Evolutionary conservation across 2,113 vertebrate genomes (phyloP).

Genomic region (Peromyscus polionotus): DNA sequence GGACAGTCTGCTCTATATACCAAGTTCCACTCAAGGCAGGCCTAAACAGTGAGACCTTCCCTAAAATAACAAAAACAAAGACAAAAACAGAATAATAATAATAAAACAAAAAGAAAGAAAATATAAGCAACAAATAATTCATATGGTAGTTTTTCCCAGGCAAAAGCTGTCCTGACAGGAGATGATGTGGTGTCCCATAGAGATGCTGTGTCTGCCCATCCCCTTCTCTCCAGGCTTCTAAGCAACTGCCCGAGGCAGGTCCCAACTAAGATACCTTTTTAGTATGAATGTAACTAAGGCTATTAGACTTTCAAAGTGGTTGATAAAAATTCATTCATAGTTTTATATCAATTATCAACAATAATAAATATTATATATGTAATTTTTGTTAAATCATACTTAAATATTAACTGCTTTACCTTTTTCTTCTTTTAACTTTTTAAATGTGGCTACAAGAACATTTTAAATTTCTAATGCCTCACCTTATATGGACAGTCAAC

Average conservation of each 20-base stretch:
- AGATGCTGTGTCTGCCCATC: not conserved
- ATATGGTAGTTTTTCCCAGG: not conserved
- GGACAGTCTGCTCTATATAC: not conserved
- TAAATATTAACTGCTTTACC: not conserved
- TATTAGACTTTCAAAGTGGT: not conserved
- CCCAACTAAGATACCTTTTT: not conserved
- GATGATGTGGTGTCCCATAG: accelerated
- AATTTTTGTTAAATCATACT: not conserved
- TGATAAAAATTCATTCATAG: not conserved
- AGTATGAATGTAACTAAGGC: not conserved
- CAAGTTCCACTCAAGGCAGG: too few species aligned
- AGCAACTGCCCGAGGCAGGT: not conserved
- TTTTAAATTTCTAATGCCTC: not conserved
- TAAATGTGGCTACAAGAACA: not conserved
- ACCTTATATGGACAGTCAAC: not conserved
- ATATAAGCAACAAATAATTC: not conserved
- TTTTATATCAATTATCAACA: not conserved
- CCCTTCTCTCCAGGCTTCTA: too few species aligned
- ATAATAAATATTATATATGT: not conserved
- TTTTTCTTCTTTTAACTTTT: not conserved
- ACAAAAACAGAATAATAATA: not conserved
- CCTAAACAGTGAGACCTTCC: not conserved
- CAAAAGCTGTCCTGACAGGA: not conserved
- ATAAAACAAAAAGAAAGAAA: not conserved
- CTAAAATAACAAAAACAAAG: not conserved